Percentiles rank a stretch among this genome's conserved stretches.
Conservation (phyloP, 2,888 invertebrate genomes). For the Drosophila meridionalis region DNA sequence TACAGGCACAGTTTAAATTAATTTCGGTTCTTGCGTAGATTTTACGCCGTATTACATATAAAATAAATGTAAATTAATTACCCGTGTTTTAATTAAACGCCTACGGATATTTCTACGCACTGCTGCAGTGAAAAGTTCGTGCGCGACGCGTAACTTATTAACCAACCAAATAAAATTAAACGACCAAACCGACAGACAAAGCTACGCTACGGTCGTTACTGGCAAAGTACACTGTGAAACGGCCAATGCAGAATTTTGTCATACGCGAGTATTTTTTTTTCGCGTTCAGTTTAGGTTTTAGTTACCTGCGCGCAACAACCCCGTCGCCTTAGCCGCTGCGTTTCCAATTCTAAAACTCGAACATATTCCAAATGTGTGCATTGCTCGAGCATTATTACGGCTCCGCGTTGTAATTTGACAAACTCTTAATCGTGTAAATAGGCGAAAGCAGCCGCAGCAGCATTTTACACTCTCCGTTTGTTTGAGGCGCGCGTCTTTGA, state of each 20-base stretch:
- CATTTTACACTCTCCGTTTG: slow-evolving; percentile 29
- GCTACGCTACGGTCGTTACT: slow-evolving; percentile 67
- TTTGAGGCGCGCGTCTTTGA: slow-evolving; percentile 36
- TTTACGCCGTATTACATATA: slow-evolving; percentile 21
- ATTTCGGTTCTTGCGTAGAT: slow-evolving; percentile 57
- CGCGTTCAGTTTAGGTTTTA: slow-evolving; percentile 78
- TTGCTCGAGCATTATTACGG: slow-evolving; percentile 1
- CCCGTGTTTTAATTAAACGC: slow-evolving; percentile 7
- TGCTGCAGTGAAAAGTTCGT: not conserved
- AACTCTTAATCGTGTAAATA: slow-evolving; percentile 34
- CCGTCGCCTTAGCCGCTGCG: slow-evolving; percentile 53
- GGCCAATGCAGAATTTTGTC: slow-evolving; percentile 63
- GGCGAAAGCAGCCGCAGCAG: slow-evolving; percentile 60
- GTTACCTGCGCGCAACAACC: slow-evolving; percentile 79
- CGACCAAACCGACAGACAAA: slow-evolving; percentile 61
- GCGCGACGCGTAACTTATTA: slow-evolving; percentile 1
- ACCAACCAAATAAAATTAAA: slow-evolving; percentile 29
- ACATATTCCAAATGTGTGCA: slow-evolving; percentile 30
- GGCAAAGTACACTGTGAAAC: slow-evolving; percentile 64
- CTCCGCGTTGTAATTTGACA: slow-evolving; percentile 30
- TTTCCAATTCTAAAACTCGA: slow-evolving; percentile 40
- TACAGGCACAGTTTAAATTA: slow-evolving; percentile 76
- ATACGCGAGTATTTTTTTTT: slow-evolving; percentile 74
- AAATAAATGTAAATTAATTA: slow-evolving; percentile 20
- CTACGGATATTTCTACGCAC: not conserved